A percentile compares a stretch with the other conserved stretches of the same genome.
These are phyloP conservation scores for Anguilla rostrata DNA, from an alignment of 2,113 vertebrate species.

Conservation along the genomic window DNA sequence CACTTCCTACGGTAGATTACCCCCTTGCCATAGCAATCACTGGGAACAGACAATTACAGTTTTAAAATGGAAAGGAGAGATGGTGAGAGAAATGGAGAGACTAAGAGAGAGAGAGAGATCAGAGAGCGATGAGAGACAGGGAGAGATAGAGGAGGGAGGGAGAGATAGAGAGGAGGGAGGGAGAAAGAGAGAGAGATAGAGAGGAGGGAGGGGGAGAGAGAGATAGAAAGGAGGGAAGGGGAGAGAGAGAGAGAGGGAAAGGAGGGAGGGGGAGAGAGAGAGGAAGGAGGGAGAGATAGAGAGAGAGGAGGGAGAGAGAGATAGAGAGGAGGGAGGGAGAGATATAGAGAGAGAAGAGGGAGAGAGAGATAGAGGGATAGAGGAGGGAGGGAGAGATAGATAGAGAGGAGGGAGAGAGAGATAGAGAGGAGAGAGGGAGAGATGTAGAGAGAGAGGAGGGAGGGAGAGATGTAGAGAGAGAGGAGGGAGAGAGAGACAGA, in stretches of 20 bases:
- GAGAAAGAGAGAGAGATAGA: neutral
- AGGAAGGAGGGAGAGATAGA: neutral
- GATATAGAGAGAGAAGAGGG: neutral
- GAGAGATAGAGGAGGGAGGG: neutral
- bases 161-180: neutral
- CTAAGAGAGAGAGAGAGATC: neutral
- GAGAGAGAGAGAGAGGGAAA: neutral
- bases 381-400: neutral
- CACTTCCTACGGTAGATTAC: constrained; percentile 4
- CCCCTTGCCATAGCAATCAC: constrained; percentile 11
- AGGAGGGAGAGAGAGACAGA: neutral
- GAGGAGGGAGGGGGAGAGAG: no score
- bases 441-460: neutral
- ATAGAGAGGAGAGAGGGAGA: neutral
- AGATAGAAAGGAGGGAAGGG: neutral
- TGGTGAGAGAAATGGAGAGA: neutral
- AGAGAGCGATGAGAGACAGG: neutral
- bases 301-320: neutral
- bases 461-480: neutral
- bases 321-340: neutral
- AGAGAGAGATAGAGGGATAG: no score
- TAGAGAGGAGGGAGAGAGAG: neutral
- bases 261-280: neutral
- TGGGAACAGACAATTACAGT: constrained; percentile 20
- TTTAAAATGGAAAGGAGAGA: constrained; percentile 3